phyloP scores from a whole-genome alignment of 2,888 invertebrate species.

The Apamea anceps region DNA sequence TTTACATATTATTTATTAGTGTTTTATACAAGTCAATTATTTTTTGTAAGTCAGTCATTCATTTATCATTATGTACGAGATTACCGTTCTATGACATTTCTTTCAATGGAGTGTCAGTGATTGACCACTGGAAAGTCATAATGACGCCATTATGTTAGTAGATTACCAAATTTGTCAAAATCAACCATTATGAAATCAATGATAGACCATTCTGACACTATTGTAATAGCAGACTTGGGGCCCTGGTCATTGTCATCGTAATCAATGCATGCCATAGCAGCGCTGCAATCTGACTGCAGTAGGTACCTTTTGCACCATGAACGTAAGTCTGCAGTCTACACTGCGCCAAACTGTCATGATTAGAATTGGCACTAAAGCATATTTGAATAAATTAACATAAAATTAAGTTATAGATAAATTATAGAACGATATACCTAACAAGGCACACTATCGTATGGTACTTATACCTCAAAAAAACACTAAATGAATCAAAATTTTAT shows the following conservation, averaged over 20 bases:
- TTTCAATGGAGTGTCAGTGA: no score
- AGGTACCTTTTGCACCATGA: neutral
- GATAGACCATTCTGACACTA: no score
- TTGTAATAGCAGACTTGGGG: no score
- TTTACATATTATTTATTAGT: no score
- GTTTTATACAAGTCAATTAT: no score
- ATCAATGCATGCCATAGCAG: neutral
- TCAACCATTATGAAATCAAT: no score
- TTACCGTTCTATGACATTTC: no score
- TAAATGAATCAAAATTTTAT: neutral
- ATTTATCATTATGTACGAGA: no score
- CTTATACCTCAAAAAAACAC: neutral
- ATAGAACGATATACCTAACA: neutral
- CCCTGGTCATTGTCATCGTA: slow-evolving; percentile 6
- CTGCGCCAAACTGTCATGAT: slow-evolving; percentile 25
- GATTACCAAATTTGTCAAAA: no score
- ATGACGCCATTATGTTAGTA: no score
- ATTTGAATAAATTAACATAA: slow-evolving; percentile 18
- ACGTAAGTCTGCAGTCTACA: neutral
- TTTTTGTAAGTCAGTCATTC: no score
- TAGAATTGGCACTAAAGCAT: slow-evolving; percentile 7
- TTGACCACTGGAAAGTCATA: no score
- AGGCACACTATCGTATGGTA: neutral
- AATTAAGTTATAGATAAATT: slow-evolving; percentile 1
- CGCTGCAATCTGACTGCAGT: slow-evolving; percentile 19